phyloP scores from a whole-genome alignment of 2,113 vertebrate species.

The Rostratula benghalensis region DNA sequence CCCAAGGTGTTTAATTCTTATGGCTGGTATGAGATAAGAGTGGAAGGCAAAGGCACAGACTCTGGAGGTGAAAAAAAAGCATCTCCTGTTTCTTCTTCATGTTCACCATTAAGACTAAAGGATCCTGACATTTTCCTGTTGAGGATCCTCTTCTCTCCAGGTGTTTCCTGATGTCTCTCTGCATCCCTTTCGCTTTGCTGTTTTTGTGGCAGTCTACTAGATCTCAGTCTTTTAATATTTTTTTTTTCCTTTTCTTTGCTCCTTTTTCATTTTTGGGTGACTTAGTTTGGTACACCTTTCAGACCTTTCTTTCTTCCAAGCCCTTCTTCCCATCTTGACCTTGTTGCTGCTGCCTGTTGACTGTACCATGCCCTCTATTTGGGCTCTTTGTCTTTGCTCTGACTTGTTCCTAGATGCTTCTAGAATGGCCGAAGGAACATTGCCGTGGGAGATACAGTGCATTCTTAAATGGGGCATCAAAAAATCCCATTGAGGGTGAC shows the following conservation, averaged over 20 bases:
- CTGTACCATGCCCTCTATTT: fast-evolving
- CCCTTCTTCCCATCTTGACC: not conserved
- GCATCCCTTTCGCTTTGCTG: not conserved
- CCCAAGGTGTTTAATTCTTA: not conserved
- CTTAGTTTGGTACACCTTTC: not conserved
- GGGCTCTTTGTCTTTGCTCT: not conserved
- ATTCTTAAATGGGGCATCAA: not conserved
- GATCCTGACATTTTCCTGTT: not conserved
- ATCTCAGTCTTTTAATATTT: not conserved
- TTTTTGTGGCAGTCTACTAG: not conserved
- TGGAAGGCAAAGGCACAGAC: not conserved
- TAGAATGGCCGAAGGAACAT: fast-evolving
- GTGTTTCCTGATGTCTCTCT: not conserved
- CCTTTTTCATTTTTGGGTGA: not conserved
- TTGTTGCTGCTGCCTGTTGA: not conserved
- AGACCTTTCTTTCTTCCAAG: not conserved
- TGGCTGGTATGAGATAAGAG: not conserved
- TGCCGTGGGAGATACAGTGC: not conserved
- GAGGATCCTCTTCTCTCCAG: not conserved
- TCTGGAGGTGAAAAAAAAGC: not conserved
- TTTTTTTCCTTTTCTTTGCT: not conserved
- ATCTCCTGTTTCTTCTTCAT: not conserved
- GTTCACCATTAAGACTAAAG: not conserved
- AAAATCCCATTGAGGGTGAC: fast-evolving
- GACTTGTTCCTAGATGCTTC: not conserved